phyloP scores from a whole-genome alignment of 2,888 invertebrate species.

The Leptinotarsa peninsularis region DNA sequence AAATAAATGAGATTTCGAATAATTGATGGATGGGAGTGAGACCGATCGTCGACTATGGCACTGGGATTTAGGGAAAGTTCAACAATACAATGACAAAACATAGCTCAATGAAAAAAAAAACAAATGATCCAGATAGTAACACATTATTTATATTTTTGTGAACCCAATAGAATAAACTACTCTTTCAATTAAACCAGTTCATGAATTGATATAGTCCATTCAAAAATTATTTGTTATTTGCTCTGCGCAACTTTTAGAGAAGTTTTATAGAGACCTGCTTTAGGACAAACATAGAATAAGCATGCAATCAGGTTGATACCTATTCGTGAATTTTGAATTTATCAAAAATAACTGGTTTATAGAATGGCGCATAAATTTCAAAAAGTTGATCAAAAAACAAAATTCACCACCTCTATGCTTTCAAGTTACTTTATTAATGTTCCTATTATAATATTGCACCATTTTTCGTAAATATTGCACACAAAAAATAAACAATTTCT shows the following conservation, averaged over 20 bases:
- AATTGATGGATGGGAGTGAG: not conserved
- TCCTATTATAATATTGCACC: slow-evolving; percentile 2
- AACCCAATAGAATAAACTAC: not conserved
- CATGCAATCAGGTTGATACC: too few species aligned
- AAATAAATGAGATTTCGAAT: not conserved
- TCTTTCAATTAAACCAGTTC: not conserved
- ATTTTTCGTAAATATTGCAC: slow-evolving; percentile 2
- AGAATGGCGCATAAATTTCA: too few species aligned
- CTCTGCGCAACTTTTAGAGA: too few species aligned
- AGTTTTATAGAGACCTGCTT: too few species aligned
- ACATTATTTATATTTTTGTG: not conserved
- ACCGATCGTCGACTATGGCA: not conserved
- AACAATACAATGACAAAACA: not conserved
- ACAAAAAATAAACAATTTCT: not conserved
- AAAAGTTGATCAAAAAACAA: too few species aligned
- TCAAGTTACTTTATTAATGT: not conserved
- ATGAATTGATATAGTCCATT: not conserved
- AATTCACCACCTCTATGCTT: not conserved
- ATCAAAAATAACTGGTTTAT: too few species aligned
- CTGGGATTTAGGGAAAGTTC: not conserved
- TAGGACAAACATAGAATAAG: too few species aligned
- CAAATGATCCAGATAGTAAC: not conserved
- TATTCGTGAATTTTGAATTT: too few species aligned
- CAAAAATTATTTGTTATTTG: not conserved
- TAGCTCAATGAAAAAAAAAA: not conserved